Evolutionary conservation across 2,113 vertebrate species (phyloP), one percentile per base, ranked within the genome.

Genomic region (Zootoca vivipara): DNA sequence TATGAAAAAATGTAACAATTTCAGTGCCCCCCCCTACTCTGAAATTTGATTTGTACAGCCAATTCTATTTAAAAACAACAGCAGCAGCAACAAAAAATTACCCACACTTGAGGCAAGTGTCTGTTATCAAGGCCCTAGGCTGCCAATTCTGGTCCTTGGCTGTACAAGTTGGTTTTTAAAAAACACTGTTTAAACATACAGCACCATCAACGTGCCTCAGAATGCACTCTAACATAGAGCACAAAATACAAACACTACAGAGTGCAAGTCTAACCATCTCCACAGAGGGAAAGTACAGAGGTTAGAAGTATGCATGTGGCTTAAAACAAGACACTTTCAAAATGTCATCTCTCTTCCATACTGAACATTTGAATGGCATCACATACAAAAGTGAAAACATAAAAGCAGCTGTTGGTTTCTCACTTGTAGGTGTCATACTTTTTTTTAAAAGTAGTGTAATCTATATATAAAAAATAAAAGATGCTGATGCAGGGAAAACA

Each of bases 181-280:
- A 96, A 97, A 97, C 95, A 95, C 94, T 94, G 93, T 92, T 91
- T 93, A 94, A 78, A 95, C 88, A 93, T 87, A 93, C 52, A 98
- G 98, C 99, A 99, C 98, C 89, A 91, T 92, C 96, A 98, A 98
- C 82, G 98, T 98, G 98, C 98, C 85, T 95, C 91, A 96, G 91
- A 93, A 97, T 87, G 97, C 97, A 98, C 99, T 99, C 99, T 99
- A 99, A 99, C 98, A 97, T 99, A 99, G 99, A 99, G 99, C 97
- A 99, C 96, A 93, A 94, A 95, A 95, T 97, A 90, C 87, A 91
- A 92, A 97, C 96, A 94, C 94, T 94, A 94, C 93, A 94, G 97
- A 96, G 96, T 95, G 92, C 94, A 92, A 93, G 90, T 94, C 95
- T 93, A 92, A 92, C 88, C 74, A 87, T 96, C 96, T 96, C 95